These are phyloP conservation scores for Xylophagus ater DNA, from an alignment of 2,888 invertebrate genomes.

Conservation along the genomic window DNA sequence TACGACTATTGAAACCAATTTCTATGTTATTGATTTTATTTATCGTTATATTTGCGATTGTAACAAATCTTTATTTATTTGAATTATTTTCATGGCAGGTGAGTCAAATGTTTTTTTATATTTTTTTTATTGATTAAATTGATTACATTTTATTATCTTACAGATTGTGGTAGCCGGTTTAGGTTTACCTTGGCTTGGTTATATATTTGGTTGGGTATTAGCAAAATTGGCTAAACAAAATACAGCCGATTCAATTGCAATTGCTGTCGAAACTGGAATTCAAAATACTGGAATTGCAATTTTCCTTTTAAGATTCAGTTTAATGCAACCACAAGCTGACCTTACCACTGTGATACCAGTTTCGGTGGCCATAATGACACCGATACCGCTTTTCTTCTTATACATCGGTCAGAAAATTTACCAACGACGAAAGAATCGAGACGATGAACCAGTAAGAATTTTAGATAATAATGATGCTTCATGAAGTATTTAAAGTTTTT, in stretches of 20 bases:
- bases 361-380: constrained; percentile 87
- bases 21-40: constrained; percentile 68
- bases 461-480: too few relatives aligned
- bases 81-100: constrained; percentile 80
- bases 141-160: constrained; percentile 20
- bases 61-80: constrained; percentile 84
- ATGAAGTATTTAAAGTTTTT: too few relatives aligned
- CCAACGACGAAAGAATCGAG: constrained; percentile 3
- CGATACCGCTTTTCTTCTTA: constrained; percentile 61
- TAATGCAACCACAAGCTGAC: constrained; percentile 78
- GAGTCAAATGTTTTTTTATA: constrained; percentile 30
- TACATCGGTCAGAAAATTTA: constrained; percentile 45
- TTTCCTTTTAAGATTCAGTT: constrained; percentile 68
- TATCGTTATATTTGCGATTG: constrained; percentile 75
- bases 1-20: constrained; percentile 73
- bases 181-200: constrained; percentile 74
- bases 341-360: constrained; percentile 86
- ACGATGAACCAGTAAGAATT: constrained; percentile 9
- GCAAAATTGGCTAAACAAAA: constrained; percentile 52
- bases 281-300: constrained; percentile 92
- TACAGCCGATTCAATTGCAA: constrained; percentile 63
- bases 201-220: constrained; percentile 52
- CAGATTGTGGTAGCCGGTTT: constrained; percentile 72
- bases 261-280: constrained; percentile 85
- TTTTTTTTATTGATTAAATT: too few relatives aligned